Base-by-base conservation (phyloP, 2,797 vertebrate species). In the Bovichtus diacanthus region DNA sequence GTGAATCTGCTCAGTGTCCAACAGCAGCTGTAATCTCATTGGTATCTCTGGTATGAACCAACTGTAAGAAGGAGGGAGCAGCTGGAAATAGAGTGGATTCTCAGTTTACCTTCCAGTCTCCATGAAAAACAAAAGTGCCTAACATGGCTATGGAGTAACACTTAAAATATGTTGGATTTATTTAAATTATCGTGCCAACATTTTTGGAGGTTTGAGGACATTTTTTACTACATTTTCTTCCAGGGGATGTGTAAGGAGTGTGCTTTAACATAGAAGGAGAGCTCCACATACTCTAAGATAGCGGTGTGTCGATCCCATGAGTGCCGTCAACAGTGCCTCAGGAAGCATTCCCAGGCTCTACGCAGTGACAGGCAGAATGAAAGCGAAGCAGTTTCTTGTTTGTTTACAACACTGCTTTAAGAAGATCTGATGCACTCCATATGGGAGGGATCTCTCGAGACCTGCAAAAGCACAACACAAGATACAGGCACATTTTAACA, bases 391-490 rank as follows among this genome's bases (percentile, higher is more conserved):
- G 27, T 13, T 61, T 64, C 68, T 46, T 13, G 58, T 69, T 79
- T 83, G 78, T 85, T 80, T 78, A 82, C 82, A 70, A 55, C 27
- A 0, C 50, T 6, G 44, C 64, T 73, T 41, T 62, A 61, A 77
- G 76, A 60, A 21, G 67, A 63, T 54, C 27, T 43, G 23, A 63
- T 21, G 56, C 23, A 0, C 47, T 71, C 62, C 55, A 76, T 67
- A 70, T 27, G 70, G 66, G 43, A 47, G 51, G 38, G 49, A 18
- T 67, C 74, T 72, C 67, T 2, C 0, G 58, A 27, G 80, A 69
- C 11, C 41, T 27, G 25, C 43, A 34, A 21, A 0, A 50, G 50
- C 31, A 53, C 23, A 53, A 50, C n/a, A 38, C 5, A 47, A 27
- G 36, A 66, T 19, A 18, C 21, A 31, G 31, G 11, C 56, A 31